Evolutionary conservation across 2,888 invertebrate genomes (phyloP).

Genomic region (Seladonia tumulorum): DNA sequence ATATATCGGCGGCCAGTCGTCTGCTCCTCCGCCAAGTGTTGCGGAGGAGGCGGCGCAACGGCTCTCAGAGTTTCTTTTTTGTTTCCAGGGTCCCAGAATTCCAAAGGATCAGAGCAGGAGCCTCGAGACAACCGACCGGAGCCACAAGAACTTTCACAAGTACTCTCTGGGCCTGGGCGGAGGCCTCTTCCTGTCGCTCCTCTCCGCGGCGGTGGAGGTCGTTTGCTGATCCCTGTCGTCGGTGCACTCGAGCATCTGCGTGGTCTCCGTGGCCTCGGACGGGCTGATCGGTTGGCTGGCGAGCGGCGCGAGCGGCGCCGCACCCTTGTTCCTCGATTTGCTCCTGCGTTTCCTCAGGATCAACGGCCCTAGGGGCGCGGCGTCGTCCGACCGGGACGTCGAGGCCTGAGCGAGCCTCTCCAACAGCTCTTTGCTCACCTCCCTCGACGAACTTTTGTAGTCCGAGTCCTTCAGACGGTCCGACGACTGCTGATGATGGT

Average conservation of each 20-base stretch:
- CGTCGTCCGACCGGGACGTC: conserved; percentile 75
- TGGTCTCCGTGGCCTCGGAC: conserved; percentile 86
- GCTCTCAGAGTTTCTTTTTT: neutral
- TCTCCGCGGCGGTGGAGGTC: conserved; percentile 60
- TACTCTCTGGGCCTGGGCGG: conserved; percentile 82
- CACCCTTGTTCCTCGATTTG: conserved; percentile 86
- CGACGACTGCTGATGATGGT: conserved; percentile 73
- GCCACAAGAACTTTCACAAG: conserved; percentile 79
- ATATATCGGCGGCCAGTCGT: neutral
- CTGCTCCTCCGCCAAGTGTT: neutral
- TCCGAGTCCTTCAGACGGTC: conserved; percentile 70
- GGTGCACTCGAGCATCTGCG: conserved; percentile 84
- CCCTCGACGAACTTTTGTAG: conserved; percentile 73
- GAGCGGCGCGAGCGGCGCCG: conserved; percentile 85
- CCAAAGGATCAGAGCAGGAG: conserved; percentile 9
- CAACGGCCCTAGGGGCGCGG: conserved; percentile 80
- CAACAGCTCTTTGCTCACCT: conserved; percentile 79
- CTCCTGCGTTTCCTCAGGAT: conserved; percentile 86
- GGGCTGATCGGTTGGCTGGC: conserved; percentile 85
- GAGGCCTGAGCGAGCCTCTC: conserved; percentile 81
- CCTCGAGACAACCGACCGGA: conserved; percentile 37
- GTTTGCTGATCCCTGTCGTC: conserved; percentile 75
- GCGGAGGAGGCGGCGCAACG: neutral
- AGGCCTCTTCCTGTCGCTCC: conserved; percentile 80
- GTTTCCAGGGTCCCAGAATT: neutral